Base-by-base conservation (phyloP, 2,113 vertebrate genomes). In the Aplodontia rufa region DNA sequence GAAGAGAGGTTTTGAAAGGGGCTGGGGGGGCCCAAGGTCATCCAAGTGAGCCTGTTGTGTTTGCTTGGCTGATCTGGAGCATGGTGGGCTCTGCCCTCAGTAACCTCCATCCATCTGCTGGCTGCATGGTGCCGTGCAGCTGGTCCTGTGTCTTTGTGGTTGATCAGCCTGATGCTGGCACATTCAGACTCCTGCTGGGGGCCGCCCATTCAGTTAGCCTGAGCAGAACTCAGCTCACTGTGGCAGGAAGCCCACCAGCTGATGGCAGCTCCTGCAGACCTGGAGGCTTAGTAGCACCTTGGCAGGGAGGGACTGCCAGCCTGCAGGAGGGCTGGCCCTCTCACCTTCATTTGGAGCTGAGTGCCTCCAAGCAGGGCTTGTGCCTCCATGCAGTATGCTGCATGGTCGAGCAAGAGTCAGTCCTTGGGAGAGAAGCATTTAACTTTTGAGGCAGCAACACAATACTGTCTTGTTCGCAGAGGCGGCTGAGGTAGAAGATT, bases 261-360 rank as follows among this genome's bases (percentile, higher is more conserved):
- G 94, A 84, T 95, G 86, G 93, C 79, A 79, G 95, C 97, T 95
- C 82, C 80, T 90, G 95, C 90, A 97, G 96, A 62, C 90, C 40
- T 74, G 80, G 68, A 58, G 93, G 62, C 93, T 97, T 97, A 85
- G 92, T 87, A 37, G 84, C 78, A 82, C 95, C 95, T 87, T 97
- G 98, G 96, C 97, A 87, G 49, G 88, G 95, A 40, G 13, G 20
- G 40, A 58, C 58, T 87, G 47, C 76, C 91, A 78, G 95, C 93
- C 69, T 96, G 95, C 87, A 69, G 87, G 62, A 91, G 72, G 86
- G 96, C 93, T 95, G 93, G 74, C 87, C 92, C 35, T 0, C 85
- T 90, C 35, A 0, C 84, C 94, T 96, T 95, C 95, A 66, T 64
- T 97, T 96, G 93, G 96, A 82, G 96, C 87, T 96, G 86, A 4